These are phyloP conservation scores for Labia minor DNA, from an alignment of 2,888 invertebrate species.

Conservation along the genomic window DNA sequence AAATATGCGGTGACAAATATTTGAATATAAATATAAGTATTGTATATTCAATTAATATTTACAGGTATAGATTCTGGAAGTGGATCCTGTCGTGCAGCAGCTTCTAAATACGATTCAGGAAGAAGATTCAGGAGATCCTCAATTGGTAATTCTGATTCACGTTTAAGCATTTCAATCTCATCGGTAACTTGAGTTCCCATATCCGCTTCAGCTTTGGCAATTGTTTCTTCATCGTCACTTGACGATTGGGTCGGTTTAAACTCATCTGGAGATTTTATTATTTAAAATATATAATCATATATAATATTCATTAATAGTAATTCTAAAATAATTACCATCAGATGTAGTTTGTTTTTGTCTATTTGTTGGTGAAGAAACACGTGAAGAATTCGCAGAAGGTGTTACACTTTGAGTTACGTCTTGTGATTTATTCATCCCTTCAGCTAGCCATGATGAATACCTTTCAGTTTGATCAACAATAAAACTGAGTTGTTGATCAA, in stretches of 20 bases:
- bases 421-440: conserved; percentile 61
- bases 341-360: conserved; percentile 35
- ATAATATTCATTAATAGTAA: neutral
- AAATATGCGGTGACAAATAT: too few relatives aligned
- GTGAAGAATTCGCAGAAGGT: conserved; percentile 41
- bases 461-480: conserved; percentile 98
- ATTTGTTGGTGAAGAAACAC: conserved; percentile 38
- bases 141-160: conserved; percentile 80
- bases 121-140: conserved; percentile 73
- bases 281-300: neutral
- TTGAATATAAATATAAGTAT: too few relatives aligned
- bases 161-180: conserved; percentile 75
- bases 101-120: conserved; percentile 67
- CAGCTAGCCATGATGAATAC: conserved; percentile 82
- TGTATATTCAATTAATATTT: too few relatives aligned
- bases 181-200: conserved; percentile 45
- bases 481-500: conserved; percentile 93
- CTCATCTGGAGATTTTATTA: conserved; percentile 47
- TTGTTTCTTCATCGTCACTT: conserved; percentile 87
- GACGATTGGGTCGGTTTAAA: conserved; percentile 71
- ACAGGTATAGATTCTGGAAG: neutral
- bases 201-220: conserved; percentile 71
- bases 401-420: conserved; percentile 33
- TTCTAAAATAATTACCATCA: conserved; percentile 34
- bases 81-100: neutral